phyloP scores from a whole-genome alignment of 2,113 vertebrate genomes.

The Catagonus wagneri region DNA sequence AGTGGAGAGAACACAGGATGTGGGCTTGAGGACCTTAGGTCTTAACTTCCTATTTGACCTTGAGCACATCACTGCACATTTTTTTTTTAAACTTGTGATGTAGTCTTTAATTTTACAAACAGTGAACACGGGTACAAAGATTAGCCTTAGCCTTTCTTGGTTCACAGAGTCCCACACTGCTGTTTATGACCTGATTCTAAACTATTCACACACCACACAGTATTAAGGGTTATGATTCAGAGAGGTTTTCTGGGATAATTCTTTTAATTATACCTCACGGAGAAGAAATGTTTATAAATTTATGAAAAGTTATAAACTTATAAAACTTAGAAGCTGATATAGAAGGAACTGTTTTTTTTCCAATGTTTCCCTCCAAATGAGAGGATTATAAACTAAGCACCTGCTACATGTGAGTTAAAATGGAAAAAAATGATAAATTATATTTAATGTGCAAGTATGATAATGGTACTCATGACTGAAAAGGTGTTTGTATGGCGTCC shows the following conservation, averaged over 20 bases:
- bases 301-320: not conserved
- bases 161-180: not conserved
- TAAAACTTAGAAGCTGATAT: not conserved
- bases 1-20: not conserved
- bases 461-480: not conserved
- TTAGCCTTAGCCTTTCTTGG: not conserved
- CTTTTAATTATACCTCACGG: constrained; percentile 60
- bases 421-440: constrained; percentile 5
- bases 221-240: not conserved
- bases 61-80: no score
- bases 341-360: not conserved
- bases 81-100: not conserved
- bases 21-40: not conserved
- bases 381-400: constrained; percentile 12
- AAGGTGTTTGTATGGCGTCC: not conserved
- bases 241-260: constrained; percentile 21
- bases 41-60: constrained; percentile 10
- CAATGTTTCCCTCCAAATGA: not conserved
- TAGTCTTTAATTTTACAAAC: constrained; percentile 54
- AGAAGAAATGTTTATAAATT: constrained; percentile 22
- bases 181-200: not conserved
- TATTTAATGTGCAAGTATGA: not conserved
- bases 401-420: constrained; percentile 9
- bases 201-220: not conserved
- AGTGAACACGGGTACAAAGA: not conserved